phyloP scores from a whole-genome alignment of 2,797 vertebrate genomes.

The Periparus ater region DNA sequence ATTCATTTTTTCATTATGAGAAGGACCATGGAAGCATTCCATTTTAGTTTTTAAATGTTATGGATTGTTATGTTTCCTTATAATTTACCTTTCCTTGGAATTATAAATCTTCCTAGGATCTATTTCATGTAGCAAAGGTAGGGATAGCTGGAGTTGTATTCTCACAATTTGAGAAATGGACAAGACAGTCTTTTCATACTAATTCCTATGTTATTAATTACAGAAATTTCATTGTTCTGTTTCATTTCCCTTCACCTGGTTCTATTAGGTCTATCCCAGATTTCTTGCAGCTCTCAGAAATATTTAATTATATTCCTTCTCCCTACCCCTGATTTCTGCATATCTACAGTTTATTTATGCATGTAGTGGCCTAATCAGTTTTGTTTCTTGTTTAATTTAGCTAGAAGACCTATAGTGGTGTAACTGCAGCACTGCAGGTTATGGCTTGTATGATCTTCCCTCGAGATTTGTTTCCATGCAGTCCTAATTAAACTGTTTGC shows the following conservation, averaged over 20 bases:
- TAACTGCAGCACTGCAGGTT: neutral
- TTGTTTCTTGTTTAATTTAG: neutral
- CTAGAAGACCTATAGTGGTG: neutral
- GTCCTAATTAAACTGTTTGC: neutral
- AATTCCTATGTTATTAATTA: neutral
- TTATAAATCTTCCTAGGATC: neutral
- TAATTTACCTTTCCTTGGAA: neutral
- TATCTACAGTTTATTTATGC: neutral
- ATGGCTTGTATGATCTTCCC: neutral
- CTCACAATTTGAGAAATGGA: neutral
- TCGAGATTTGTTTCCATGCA: neutral
- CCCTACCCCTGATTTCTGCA: neutral
- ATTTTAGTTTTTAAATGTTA: neutral
- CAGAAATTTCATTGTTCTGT: neutral
- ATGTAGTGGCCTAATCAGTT: neutral
- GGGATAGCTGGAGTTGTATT: neutral
- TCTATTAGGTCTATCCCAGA: neutral
- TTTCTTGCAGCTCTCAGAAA: neutral
- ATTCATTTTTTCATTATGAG: neutral
- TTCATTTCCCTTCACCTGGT: neutral
- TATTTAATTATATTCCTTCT: neutral
- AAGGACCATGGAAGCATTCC: neutral
- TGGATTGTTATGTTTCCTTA: neutral
- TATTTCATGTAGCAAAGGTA: neutral
- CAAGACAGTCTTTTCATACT: neutral